Percentiles rank a stretch among this genome's conserved stretches.
These are phyloP conservation scores for Sesia bembeciformis DNA, from an alignment of 2,888 invertebrate species.

Conservation along the genomic window DNA sequence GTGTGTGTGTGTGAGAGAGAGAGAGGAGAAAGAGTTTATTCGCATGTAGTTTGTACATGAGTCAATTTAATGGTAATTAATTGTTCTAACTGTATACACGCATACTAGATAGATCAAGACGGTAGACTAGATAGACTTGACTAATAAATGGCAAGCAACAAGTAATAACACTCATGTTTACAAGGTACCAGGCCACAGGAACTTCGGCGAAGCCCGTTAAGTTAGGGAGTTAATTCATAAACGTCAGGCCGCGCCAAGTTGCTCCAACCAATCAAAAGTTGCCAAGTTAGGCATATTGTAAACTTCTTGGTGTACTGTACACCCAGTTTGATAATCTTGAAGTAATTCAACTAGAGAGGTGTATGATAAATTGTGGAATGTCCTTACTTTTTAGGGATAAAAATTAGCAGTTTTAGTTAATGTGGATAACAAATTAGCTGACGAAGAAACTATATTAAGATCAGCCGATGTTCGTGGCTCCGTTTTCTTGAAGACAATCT, in stretches of 20 bases:
- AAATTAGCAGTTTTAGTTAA: too few relatives aligned
- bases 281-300: neutral
- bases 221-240: neutral
- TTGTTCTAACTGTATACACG: too few relatives aligned
- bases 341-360: neutral
- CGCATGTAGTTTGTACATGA: too few relatives aligned
- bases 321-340: neutral
- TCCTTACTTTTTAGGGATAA: too few relatives aligned
- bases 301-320: neutral
- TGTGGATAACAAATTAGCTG: too few relatives aligned
- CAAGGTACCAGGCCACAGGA: neutral
- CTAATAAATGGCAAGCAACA: neutral
- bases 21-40: too few relatives aligned
- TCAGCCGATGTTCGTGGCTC: too few relatives aligned
- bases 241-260: neutral
- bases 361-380: neutral
- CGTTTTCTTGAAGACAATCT: too few relatives aligned
- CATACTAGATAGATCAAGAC: too few relatives aligned
- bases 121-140: neutral
- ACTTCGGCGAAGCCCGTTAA: neutral
- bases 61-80: too few relatives aligned
- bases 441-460: too few relatives aligned
- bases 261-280: slow-evolving; percentile 1
- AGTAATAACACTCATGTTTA: neutral
- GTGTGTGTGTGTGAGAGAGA: too few relatives aligned